These are phyloP conservation scores for Dissostichus mawsoni DNA, from an alignment of 2,113 vertebrate species.

Conservation along the genomic window DNA sequence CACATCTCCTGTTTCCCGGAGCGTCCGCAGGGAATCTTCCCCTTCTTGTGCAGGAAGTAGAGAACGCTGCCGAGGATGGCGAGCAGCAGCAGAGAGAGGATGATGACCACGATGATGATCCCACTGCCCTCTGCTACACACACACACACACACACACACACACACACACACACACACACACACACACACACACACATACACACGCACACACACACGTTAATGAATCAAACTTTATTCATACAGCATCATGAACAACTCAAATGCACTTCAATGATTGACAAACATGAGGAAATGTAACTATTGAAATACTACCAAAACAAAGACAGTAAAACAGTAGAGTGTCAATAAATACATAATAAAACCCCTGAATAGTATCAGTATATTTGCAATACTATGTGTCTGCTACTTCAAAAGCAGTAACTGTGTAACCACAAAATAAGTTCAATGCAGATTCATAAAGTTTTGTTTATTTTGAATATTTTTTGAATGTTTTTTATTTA, in stretches of 20 bases:
- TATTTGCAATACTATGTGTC: neutral
- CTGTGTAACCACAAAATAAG: neutral
- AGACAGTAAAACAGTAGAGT: too few species aligned
- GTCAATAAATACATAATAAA: too few species aligned
- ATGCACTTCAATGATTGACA: too few species aligned
- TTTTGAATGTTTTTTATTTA: too few species aligned
- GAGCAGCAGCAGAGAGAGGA: constrained; percentile 90
- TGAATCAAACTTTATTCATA: neutral
- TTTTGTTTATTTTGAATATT: neutral
- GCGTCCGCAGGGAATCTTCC: constrained; percentile 91
- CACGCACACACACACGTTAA: constrained; percentile 21
- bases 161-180: too few species aligned
- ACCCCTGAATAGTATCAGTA: neutral
- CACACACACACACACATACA: too few species aligned
- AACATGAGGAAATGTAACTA: too few species aligned
- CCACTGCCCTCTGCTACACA: constrained; percentile 87
- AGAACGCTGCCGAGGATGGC: constrained; percentile 91
- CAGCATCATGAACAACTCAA: too few species aligned
- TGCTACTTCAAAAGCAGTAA: too few species aligned
- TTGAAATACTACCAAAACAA: too few species aligned
- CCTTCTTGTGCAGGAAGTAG: constrained; percentile 97
- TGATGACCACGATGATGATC: constrained; percentile 93
- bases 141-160: constrained; percentile 42
- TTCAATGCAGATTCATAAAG: neutral
- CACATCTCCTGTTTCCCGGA: constrained; percentile 97